Base-by-base conservation (phyloP, 2,797 vertebrate species). In the Gambelia wislizenii region DNA sequence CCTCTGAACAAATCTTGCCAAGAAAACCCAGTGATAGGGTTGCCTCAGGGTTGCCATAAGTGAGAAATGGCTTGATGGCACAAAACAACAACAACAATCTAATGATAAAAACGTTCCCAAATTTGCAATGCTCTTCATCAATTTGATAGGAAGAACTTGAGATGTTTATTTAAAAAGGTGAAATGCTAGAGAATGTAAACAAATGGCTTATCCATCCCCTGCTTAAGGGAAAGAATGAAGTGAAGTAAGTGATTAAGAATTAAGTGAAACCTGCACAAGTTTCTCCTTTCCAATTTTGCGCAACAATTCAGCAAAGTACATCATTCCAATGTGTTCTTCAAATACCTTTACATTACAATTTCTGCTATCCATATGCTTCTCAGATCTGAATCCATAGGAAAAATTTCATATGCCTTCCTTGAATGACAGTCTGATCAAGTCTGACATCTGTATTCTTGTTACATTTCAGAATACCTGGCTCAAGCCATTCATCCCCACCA, bases 391-490 rank as follows among this genome's bases (percentile, higher is more conserved):
- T 89, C 42, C 77, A 36, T 59, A 80, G 4, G 30, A 83, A 82
- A 72, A 8, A 83, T 33, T 8, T 84, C 87, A 91, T 90, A 54
- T 52, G 87, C 69, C 9, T 83, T 9, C 1, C 47, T 86, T 92
- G 67, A 25, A 80, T 88, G n/a, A 85, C 13, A 86, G 75, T 4
- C 69, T 14, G 5, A 25, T 80, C 88, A 59, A 49, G 79, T 83
- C 44, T 1, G 54, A 4, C 7, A 86, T 74, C 64, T 87, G 70
- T 67, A 54, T 33, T 64, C 20, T 88, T 91, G 10, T 2, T 75
- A 5, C 49, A 86, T 86, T 56, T 52, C 79, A 86, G 42, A n/a
- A 44, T 3, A 44, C 56, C 89, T 93, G 90, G 77, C 83, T 59
- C 49, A 39, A 83, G 1, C 1, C 0, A 59, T 25, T 80, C 64